Evolutionary conservation across 2,888 invertebrate genomes (phyloP), one percentile per base, ranked within the genome.

Genomic region (Lithophane ornitopus): DNA sequence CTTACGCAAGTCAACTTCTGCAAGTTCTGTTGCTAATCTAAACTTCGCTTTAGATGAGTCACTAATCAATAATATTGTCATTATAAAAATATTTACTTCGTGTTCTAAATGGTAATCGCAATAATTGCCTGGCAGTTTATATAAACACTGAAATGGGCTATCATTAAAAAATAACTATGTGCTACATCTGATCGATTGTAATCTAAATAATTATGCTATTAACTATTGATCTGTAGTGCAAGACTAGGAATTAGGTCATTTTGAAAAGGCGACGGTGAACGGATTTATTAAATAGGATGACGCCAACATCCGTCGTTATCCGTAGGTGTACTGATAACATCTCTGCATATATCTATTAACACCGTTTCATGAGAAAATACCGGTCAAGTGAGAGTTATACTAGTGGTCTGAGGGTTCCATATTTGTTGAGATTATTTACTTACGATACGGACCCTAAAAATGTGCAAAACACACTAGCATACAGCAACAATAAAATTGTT

Each of bases 291-390:
- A 59, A 41, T 61, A 11, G 0, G n/a, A 72, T 66, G 46, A 66
- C 46, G 54, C 39, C n/a, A 59, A 54, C 65, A 61, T 71, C 44
- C 49, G 76, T n/a, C 14, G 0, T 0, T 41, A n/a, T 49, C 41
- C 28, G 28, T 61, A 69, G 49, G 26, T 71, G 49, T 34, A 44
- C 28, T 70, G 49, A 65, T 77, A 65, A 34, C 22, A 63, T 41
- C 19, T 69, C n/a, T 49, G 22, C 22, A 14, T 8, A 6, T 16
- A 34, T 16, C 11, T 26, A 34, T 3, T 22, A 26, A 46, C 44
- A 26, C 8, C 4, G 12, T 8, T 66, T 65, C 8, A 28, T 28
- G 2, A 19, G 19, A 44, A 62, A 22, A 39, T 61, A 34, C 22
- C 14, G 14, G n/a, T 39, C n/a, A 39, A 34, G 8, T 39, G 22